Conservation (phyloP, 2,113 vertebrate genomes). For the Psophia crepitans region DNA sequence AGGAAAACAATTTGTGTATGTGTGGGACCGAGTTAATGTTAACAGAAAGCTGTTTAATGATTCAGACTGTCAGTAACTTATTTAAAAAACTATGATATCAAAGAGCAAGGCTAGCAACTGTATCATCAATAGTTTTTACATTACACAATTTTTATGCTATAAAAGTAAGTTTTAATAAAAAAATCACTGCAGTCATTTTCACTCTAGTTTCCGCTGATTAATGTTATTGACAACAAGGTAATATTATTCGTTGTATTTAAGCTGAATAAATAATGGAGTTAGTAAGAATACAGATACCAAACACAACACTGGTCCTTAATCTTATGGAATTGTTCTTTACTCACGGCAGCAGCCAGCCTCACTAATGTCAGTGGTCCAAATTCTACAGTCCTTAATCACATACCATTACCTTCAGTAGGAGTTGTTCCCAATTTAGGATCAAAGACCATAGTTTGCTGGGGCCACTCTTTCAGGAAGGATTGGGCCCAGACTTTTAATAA, state of each 20-base stretch:
- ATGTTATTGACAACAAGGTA: neutral
- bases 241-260: neutral
- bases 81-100: neutral
- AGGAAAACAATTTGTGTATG: neutral
- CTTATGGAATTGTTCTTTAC: neutral
- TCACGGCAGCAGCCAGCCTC: neutral
- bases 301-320: neutral
- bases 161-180: neutral
- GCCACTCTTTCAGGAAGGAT: constrained; percentile 40
- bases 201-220: neutral
- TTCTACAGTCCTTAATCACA: constrained; percentile 22
- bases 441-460: neutral
- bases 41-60: neutral
- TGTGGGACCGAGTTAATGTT: neutral
- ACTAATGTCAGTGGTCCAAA: neutral
- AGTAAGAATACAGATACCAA: neutral
- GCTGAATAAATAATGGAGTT: neutral
- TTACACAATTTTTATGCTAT: neutral
- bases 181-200: neutral
- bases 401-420: neutral
- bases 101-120: neutral
- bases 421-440: constrained; percentile 56
- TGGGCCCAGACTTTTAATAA: constrained; percentile 52
- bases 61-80: neutral
- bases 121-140: neutral